A percentile compares a stretch with the other conserved stretches of the same genome.
These are phyloP conservation scores for Neodiprion lecontei DNA, from an alignment of 1,140 invertebrate genomes.

Conservation along the genomic window DNA sequence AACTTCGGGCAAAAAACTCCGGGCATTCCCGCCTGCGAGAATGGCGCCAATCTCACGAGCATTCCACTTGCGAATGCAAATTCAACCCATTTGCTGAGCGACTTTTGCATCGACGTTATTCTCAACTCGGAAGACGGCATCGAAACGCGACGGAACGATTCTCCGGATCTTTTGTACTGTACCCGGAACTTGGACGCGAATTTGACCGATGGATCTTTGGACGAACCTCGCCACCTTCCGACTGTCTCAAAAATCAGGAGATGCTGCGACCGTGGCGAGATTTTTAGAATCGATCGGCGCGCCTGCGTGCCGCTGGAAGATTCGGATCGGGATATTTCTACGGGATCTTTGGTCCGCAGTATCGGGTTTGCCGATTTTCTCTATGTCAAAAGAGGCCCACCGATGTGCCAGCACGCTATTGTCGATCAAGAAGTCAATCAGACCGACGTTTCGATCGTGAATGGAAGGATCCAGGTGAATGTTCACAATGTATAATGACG, in stretches of 20 bases:
- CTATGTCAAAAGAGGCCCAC: constrained; percentile 15
- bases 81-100: constrained; percentile 19
- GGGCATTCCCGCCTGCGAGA: not conserved
- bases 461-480: constrained; percentile 30
- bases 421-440: constrained; percentile 30
- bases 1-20: not conserved
- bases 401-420: constrained; percentile 28
- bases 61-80: not conserved
- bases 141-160: not conserved
- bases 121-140: not conserved
- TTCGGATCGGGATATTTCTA: not conserved
- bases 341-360: not conserved
- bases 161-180: constrained; percentile 31
- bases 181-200: constrained; percentile 12
- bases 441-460: constrained; percentile 9
- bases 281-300: constrained; percentile 24
- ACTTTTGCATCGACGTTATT: constrained; percentile 35
- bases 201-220: not conserved
- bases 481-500: not conserved
- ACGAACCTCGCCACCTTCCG: not conserved
- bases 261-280: constrained; percentile 27
- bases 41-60: not conserved
- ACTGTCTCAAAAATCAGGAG: constrained; percentile 25
- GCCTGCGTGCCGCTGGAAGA: constrained; percentile 22
- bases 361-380: constrained; percentile 15